These are phyloP conservation scores for Drosophila sordidula DNA, from an alignment of 2,888 invertebrate species.

Conservation along the genomic window DNA sequence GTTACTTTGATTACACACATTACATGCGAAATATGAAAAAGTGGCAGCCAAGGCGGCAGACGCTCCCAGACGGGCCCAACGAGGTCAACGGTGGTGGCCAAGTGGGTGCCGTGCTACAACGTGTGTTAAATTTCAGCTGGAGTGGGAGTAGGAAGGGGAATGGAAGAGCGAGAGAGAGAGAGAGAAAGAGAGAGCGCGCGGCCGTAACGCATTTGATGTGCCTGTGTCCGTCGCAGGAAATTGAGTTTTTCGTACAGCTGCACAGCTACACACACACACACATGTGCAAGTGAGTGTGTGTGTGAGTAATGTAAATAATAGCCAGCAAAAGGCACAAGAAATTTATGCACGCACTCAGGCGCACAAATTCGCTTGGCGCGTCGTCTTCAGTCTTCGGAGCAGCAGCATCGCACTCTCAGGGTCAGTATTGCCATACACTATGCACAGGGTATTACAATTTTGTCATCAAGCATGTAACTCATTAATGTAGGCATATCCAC, in stretches of 20 bases:
- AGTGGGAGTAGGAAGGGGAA: not conserved
- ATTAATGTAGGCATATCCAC: not conserved
- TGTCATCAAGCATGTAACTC: not conserved
- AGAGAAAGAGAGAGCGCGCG: conserved; percentile 13
- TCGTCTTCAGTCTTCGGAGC: conserved; percentile 36
- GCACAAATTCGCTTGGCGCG: conserved; percentile 56
- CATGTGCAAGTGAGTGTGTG: conserved; percentile 17
- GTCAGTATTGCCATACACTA: conserved; percentile 43
- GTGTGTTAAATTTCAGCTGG: conserved; percentile 69
- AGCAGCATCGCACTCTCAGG: conserved; percentile 52
- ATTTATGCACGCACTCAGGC: conserved; percentile 69
- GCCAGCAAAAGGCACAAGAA: conserved; percentile 58
- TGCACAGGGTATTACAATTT: not conserved
- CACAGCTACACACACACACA: conserved; percentile 10
- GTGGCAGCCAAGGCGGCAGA: conserved; percentile 54
- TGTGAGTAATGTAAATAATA: conserved; percentile 64
- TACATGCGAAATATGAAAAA: conserved; percentile 76
- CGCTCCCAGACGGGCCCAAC: conserved; percentile 47
- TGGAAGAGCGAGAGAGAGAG: conserved; percentile 2
- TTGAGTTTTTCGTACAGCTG: conserved; percentile 79
- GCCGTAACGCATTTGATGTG: conserved; percentile 75
- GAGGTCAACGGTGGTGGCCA: conserved; percentile 56
- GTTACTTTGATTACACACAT: conserved; percentile 82
- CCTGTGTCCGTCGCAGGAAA: conserved; percentile 75
- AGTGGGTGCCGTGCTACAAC: conserved; percentile 44